These are phyloP conservation scores for Isoperla grammatica DNA, from an alignment of 2,888 invertebrate genomes.

Conservation along the genomic window DNA sequence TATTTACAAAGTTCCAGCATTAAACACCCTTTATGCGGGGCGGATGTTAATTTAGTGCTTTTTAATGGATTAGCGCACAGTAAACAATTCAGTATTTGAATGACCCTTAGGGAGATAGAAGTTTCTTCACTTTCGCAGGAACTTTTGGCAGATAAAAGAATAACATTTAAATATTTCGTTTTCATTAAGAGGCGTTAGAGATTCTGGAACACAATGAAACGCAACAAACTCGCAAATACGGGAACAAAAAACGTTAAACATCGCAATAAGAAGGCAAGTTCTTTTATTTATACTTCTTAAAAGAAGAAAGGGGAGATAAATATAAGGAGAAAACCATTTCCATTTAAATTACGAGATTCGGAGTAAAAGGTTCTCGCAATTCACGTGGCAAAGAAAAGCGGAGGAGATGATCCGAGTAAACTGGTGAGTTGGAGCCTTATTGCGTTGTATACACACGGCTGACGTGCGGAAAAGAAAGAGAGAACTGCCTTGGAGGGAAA, in stretches of 20 bases:
- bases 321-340: slow-evolving; percentile 19
- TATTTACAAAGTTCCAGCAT: no score
- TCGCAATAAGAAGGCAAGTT: slow-evolving; percentile 5
- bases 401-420: no score
- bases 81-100: no score
- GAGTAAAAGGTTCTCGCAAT: slow-evolving; percentile 21
- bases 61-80: no score
- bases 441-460: no score
- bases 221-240: slow-evolving; percentile 15
- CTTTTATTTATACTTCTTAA: slow-evolving; percentile 14
- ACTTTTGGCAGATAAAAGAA: slow-evolving; percentile 12
- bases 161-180: slow-evolving; percentile 20
- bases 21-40: no score
- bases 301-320: slow-evolving; percentile 6
- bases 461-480: no score
- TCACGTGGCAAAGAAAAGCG: no score
- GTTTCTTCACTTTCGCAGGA: not conserved
- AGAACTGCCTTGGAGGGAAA: no score
- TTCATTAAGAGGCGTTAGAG: slow-evolving; percentile 17
- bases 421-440: no score
- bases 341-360: slow-evolving; percentile 27
- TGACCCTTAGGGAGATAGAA: not conserved
- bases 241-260: slow-evolving; percentile 10
- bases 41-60: no score
- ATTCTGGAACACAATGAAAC: slow-evolving; percentile 11